Conservation (phyloP, 92 coral and sea anemone genomes). For the Pocillopora grandis region DNA sequence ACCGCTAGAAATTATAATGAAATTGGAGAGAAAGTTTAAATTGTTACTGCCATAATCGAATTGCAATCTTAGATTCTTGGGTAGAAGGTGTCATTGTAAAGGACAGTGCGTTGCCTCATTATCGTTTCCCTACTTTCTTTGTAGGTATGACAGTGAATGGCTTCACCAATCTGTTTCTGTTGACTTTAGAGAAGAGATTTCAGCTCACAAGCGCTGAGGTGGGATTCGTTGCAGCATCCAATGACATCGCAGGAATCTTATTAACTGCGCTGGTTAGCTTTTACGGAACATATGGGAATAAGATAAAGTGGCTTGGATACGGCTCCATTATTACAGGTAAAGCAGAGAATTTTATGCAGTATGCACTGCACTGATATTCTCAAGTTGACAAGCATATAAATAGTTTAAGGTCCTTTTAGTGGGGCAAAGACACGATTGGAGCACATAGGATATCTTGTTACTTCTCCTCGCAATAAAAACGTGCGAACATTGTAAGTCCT, state of each 20-base stretch:
- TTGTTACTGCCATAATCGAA: no score
- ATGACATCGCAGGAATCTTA: conserved; percentile 69
- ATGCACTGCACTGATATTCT: no score
- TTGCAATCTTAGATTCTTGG: no score
- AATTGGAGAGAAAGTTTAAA: background rate
- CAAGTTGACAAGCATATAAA: no score
- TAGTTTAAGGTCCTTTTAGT: no score
- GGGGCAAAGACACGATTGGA: no score
- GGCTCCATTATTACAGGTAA: conserved; percentile 72
- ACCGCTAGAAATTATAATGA: no score
- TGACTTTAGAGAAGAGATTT: conserved; percentile 81
- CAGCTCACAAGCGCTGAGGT: conserved; percentile 75
- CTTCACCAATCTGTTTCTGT: conserved; percentile 64
- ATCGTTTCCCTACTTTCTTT: background rate
- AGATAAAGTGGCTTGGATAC: conserved; percentile 83
- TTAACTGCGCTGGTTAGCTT: conserved; percentile 78
- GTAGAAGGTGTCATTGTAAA: no score
- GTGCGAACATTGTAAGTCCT: no score
- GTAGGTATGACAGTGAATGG: conserved; percentile 84
- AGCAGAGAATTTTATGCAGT: background rate
- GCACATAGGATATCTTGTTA: no score
- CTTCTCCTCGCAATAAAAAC: no score
- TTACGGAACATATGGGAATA: conserved; percentile 82
- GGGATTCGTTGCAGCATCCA: conserved; percentile 78
- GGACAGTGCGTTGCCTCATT: background rate